Evolutionary conservation across 2,888 invertebrate species (phyloP).

Genomic region (Synergus gifuensis): DNA sequence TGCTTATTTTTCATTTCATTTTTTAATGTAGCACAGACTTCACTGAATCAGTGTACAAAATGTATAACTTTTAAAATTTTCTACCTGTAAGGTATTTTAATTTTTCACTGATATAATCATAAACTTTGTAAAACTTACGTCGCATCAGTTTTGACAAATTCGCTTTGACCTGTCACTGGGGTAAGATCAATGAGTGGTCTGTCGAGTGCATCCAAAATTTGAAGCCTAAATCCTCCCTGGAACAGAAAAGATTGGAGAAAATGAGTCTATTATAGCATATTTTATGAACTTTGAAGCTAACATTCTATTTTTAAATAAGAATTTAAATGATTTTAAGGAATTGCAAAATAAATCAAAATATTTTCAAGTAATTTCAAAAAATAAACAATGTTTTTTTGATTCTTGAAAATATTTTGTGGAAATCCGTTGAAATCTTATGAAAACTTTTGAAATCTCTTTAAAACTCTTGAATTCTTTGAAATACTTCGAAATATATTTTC

Average conservation of each 20-base stretch:
- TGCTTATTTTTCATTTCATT: neutral
- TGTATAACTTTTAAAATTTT: neutral
- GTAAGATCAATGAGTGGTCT: slow-evolving; percentile 91
- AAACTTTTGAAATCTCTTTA: neutral
- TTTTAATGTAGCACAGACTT: neutral
- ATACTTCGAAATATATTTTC: no score
- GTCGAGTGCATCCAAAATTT: slow-evolving; percentile 91
- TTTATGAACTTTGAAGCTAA: no score
- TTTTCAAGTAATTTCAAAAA: no score
- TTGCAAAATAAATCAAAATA: no score
- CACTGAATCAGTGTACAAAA: neutral
- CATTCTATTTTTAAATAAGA: no score
- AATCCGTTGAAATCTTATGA: no score
- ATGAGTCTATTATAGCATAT: neutral
- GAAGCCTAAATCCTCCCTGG: slow-evolving; percentile 94
- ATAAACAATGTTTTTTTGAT: no score
- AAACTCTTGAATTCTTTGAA: neutral
- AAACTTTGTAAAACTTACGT: slow-evolving; percentile 84
- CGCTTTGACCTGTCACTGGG: slow-evolving; percentile 88
- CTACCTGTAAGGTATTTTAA: no score
- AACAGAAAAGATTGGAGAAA: slow-evolving; percentile 70
- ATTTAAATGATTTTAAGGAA: no score
- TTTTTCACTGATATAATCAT: neutral
- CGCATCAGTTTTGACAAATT: slow-evolving; percentile 89
- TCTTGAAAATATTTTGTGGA: no score